Conservation (phyloP, 2,888 invertebrate genomes). For the Chymomyza caudatula region DNA sequence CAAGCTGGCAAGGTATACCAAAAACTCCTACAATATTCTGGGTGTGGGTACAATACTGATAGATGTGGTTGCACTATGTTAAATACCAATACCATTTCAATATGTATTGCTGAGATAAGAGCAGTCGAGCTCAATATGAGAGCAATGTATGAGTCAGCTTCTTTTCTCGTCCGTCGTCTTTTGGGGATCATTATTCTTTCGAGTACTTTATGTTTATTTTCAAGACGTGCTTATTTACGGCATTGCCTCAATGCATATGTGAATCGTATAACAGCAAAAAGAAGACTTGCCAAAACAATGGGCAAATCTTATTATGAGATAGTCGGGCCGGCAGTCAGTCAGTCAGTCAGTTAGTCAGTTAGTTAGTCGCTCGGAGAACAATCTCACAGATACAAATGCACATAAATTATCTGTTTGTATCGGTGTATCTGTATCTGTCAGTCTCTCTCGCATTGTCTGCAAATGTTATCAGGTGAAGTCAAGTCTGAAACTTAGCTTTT, state of each 20-base stretch:
- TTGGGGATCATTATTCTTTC: not conserved
- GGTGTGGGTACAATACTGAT: not conserved
- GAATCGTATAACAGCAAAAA: not conserved
- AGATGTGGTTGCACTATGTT: not conserved
- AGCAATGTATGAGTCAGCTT: not conserved
- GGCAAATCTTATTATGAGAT: not conserved
- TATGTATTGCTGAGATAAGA: not conserved
- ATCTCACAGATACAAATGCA: not conserved
- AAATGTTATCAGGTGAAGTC: not conserved
- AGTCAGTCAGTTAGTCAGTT: too few relatives aligned
- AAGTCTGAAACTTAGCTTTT: not conserved
- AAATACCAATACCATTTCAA: too few relatives aligned
- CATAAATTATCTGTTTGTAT: too few relatives aligned
- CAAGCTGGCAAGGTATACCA: not conserved
- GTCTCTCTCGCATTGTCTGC: not conserved
- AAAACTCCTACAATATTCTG: not conserved
- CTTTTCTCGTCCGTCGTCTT: not conserved
- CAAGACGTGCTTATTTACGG: not conserved
- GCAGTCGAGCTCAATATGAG: too few relatives aligned
- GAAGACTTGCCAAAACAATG: not conserved
- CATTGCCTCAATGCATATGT: not conserved
- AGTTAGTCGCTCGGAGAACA: not conserved
- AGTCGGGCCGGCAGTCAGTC: not conserved
- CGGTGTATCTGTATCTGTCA: not conserved
- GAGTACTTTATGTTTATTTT: not conserved